Conservation (phyloP, 2,113 vertebrate genomes). For the Pelvicachromis taeniatus region DNA sequence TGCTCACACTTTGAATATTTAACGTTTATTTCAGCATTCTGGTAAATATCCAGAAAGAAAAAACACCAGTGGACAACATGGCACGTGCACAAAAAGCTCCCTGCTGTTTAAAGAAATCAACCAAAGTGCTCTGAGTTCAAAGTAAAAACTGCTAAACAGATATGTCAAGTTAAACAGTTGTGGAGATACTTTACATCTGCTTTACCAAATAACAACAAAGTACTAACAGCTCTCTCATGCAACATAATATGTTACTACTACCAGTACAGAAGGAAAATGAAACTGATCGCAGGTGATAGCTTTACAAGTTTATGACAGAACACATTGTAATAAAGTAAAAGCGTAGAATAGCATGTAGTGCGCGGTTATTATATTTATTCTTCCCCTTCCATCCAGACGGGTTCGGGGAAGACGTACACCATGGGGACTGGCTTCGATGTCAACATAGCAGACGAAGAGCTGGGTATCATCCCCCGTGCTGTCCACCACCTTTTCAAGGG, state of each 20-base stretch:
- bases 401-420: constrained; percentile 96
- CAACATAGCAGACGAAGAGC: constrained; percentile 84
- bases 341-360: neutral
- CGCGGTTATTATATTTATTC: neutral
- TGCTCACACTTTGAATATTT: neutral
- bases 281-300: neutral
- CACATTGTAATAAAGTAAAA: neutral
- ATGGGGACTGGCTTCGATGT: constrained; percentile 99
- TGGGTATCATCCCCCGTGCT: constrained; percentile 93
- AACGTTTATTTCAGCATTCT: neutral
- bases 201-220: neutral
- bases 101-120: neutral
- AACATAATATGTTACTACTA: neutral
- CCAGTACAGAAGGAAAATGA: neutral
- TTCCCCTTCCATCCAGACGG: constrained; percentile 77
- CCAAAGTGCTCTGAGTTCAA: neutral
- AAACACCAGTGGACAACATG: neutral
- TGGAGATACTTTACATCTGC: neutral
- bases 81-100: neutral
- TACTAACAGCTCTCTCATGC: neutral
- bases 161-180: neutral
- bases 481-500: constrained; percentile 88
- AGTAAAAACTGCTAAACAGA: neutral
- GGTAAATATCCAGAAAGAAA: neutral
- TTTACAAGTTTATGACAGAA: neutral